Percentiles rank a stretch among this genome's conserved stretches.
Conservation (phyloP, 2,888 invertebrate genomes). For the Blera fallax region DNA sequence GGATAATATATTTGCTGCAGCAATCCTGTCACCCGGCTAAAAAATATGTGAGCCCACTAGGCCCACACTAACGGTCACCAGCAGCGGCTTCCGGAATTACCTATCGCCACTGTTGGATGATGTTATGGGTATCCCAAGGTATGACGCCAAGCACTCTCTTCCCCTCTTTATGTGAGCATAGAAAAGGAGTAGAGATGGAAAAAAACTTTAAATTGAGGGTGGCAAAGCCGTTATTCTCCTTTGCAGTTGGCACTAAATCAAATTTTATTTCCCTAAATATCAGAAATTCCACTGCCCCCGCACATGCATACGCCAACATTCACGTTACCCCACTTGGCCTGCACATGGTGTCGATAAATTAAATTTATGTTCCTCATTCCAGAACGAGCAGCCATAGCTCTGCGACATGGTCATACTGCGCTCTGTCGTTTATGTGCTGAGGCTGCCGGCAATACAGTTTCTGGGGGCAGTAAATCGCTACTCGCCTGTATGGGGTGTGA, state of each 20-base stretch:
- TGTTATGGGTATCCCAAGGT: constrained; percentile 61
- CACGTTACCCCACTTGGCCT: constrained; percentile 68
- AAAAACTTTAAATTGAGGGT: constrained; percentile 65
- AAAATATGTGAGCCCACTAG: constrained; percentile 56
- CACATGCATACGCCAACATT: constrained; percentile 7
- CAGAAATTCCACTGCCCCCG: constrained; percentile 53
- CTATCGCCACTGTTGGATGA: constrained; percentile 35
- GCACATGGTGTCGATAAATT: constrained; percentile 81
- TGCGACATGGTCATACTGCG: constrained; percentile 39
- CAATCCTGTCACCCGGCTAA: constrained; percentile 61
- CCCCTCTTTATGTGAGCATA: neutral
- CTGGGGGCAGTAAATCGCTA: constrained; percentile 26
- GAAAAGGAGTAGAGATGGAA: constrained; percentile 33
- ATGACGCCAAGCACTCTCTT: constrained; percentile 6
- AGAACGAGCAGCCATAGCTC: constrained; percentile 15
- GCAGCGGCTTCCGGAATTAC: constrained; percentile 15
- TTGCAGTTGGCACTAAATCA: constrained; percentile 78
- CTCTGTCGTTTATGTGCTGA: constrained; percentile 56
- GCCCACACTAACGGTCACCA: constrained; percentile 20
- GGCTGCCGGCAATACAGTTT: constrained; percentile 28
- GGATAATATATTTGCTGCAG: constrained; percentile 62
- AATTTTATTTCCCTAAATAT: constrained; percentile 79
- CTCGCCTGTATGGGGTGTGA: neutral
- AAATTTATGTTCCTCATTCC: constrained; percentile 76
- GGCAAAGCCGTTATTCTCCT: constrained; percentile 69